phyloP scores from a whole-genome alignment of 2,888 invertebrate genomes.

The Spodoptera littoralis region DNA sequence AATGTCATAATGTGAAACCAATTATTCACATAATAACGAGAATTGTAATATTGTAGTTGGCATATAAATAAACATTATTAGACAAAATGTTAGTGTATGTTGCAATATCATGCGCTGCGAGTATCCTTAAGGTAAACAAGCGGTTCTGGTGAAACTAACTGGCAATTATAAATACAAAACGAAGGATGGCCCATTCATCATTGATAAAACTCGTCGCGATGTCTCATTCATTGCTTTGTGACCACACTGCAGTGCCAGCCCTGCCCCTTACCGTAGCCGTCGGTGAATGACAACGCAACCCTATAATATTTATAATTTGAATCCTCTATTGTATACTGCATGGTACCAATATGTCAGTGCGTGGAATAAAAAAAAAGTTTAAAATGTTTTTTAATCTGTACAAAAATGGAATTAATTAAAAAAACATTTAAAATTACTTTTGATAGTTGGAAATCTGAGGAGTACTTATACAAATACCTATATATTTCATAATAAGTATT shows the following conservation, averaged over 20 bases:
- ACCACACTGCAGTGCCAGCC: constrained; percentile 21
- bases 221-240: constrained; percentile 71
- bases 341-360: background rate
- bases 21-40: constrained; percentile 51
- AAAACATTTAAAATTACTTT: no score
- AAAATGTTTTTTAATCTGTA: no score
- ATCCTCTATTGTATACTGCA: constrained; percentile 12
- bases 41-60: constrained; percentile 29
- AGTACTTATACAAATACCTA: no score
- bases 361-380: background rate
- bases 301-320: constrained; percentile 7
- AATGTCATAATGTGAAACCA: constrained; percentile 15
- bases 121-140: constrained; percentile 16
- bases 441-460: no score
- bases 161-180: constrained; percentile 51
- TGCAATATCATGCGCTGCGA: constrained; percentile 5
- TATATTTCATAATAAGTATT: no score
- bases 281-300: constrained; percentile 5
- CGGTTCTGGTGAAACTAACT: constrained; percentile 30
- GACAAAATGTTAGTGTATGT: constrained; percentile 8
- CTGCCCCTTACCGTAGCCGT: constrained; percentile 2
- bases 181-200: constrained; percentile 71
- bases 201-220: constrained; percentile 79
- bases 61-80: constrained; percentile 32
- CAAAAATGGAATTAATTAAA: no score